These are phyloP conservation scores for Macroramphosus scolopax DNA, from an alignment of 2,797 vertebrate genomes.

Conservation along the genomic window DNA sequence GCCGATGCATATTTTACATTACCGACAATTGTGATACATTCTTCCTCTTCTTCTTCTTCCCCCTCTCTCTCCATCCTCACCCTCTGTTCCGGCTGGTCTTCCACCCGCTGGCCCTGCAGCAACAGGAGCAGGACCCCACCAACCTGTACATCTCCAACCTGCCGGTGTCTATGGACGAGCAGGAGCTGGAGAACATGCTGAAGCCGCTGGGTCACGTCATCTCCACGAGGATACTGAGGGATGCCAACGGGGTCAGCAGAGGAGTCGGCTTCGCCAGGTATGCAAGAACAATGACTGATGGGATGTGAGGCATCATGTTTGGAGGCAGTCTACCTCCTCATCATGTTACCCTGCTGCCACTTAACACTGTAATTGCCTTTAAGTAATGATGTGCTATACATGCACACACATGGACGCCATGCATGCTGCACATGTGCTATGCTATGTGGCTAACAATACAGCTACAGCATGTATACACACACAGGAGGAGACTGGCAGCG, in stretches of 20 bases:
- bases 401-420: too few species aligned
- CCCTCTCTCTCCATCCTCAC: slow-evolving; percentile 1
- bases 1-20: slow-evolving; percentile 6
- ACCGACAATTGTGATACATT: slow-evolving; percentile 7
- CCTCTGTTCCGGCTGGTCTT: too few species aligned
- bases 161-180: slow-evolving; percentile 95
- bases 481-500: too few species aligned
- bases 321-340: too few species aligned
- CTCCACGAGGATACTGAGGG: slow-evolving; percentile 96
- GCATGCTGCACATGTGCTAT: too few species aligned
- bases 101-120: slow-evolving; percentile 78
- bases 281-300: too few species aligned
- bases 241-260: slow-evolving; percentile 95
- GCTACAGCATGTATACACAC: too few species aligned
- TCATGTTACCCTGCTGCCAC: too few species aligned
- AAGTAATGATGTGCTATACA: too few species aligned
- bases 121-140: slow-evolving; percentile 98
- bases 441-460: too few species aligned
- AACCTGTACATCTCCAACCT: slow-evolving; percentile 99
- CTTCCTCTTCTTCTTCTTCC: neutral
- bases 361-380: too few species aligned
- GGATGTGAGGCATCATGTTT: too few species aligned
- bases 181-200: slow-evolving; percentile 97
- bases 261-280: slow-evolving; percentile 98
- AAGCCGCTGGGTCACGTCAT: slow-evolving; percentile 98